Evolutionary conservation across 1,140 invertebrate species (phyloP).

Genomic region (Monochamus saltuarius): DNA sequence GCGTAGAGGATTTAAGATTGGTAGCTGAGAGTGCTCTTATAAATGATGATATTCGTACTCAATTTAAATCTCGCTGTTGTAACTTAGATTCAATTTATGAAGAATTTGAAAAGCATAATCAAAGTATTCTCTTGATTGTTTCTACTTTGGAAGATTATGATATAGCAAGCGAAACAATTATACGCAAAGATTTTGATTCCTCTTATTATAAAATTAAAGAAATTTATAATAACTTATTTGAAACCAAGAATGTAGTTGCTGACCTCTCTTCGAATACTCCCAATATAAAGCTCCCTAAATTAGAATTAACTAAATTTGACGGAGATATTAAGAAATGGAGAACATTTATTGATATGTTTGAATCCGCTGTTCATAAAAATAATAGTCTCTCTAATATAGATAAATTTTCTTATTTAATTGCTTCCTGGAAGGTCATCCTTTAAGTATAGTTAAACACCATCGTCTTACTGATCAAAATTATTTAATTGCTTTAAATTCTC

Average conservation of each 20-base stretch:
- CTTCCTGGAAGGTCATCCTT: slow-evolving; percentile 11
- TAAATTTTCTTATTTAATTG: slow-evolving; percentile 18
- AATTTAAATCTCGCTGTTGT: no score
- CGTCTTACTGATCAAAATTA: slow-evolving; percentile 21
- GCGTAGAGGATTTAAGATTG: no score
- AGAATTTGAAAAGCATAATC: neutral
- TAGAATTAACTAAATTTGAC: slow-evolving; percentile 26
- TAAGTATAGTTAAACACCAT: slow-evolving; percentile 2
- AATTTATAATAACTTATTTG: neutral
- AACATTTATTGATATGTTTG: slow-evolving; percentile 24
- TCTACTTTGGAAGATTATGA: neutral
- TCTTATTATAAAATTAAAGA: neutral
- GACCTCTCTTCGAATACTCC: neutral
- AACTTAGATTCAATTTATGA: neutral
- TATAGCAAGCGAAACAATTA: neutral
- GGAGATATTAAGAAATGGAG: slow-evolving; percentile 20
- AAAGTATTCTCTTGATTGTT: neutral
- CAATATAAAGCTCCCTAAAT: slow-evolving; percentile 17
- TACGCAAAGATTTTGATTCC: neutral
- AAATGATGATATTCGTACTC: no score
- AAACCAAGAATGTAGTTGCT: neutral
- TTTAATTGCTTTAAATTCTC: slow-evolving; percentile 16
- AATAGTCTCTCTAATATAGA: slow-evolving; percentile 2
- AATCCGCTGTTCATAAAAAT: slow-evolving; percentile 18
- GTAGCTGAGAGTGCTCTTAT: no score